Base-by-base conservation (phyloP, 1,140 invertebrate genomes). In the Sycophaga agraensis region DNA sequence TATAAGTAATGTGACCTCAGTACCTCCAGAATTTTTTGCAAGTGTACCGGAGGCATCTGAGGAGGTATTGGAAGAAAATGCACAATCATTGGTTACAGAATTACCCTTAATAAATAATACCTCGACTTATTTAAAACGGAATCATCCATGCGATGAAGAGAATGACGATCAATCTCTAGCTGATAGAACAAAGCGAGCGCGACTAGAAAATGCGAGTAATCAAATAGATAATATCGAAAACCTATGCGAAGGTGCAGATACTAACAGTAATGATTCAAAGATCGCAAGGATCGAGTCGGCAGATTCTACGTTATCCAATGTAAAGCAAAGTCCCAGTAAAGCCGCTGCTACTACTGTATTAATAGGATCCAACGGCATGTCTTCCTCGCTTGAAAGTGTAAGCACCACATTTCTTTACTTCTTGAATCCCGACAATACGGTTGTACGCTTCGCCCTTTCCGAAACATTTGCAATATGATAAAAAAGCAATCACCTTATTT, bases 1-100 rank as follows among this genome's bases (percentile, higher is more conserved):
- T 57, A 75, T 75, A 39, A 68, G 58, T 9, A 72, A 72, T 22
- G 69, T 76, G 14, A 65, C 68, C 6, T 76, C 74, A 3, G 34
- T 76, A 17, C 57, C 70, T 12, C 65, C 65, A 1, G 61, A 63
- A 37, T 63, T 63, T 26, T 63, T 63, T 19, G 51, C 50, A 5
- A 55, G 24, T 14, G 59, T 37, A 14, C 31, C 50, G 3, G 60
- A 63, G 6, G 3, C n/a, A 12, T 4, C 40, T 21, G 49, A 60
- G 16, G 51, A 42, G 28, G 3, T 16, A 7, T 26, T 14, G 2
- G 39, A 51, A 19, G 8, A 7, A 43, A 1, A 24, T 19, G 9
- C 12, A 31, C 14, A 43, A 11, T 16, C 5, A 11, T 16, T 24
- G 1, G 37, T 14, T 4, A 50, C 8, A 50, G 46, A 49, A 1